phyloP scores from a whole-genome alignment of 1,140 invertebrate genomes.

The Diprion similis region DNA sequence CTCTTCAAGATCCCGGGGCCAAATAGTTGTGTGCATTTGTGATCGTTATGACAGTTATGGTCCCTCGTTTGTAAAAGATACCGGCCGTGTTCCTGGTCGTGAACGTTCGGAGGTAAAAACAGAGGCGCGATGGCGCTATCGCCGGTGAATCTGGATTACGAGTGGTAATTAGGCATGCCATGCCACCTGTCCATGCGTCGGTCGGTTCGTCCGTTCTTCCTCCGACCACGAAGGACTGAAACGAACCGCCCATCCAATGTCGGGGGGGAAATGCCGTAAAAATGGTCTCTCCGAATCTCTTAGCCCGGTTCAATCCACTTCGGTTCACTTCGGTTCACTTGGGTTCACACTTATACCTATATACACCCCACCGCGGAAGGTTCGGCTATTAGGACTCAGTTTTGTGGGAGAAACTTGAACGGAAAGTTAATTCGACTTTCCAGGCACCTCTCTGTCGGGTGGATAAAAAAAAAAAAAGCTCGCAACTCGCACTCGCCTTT shows the following conservation, averaged over 20 bases:
- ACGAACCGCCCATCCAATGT: constrained; percentile 1
- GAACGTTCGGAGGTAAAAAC: neutral
- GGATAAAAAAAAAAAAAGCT: no score
- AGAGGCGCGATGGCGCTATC: constrained; percentile 9
- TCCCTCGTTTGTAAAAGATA: constrained; percentile 3
- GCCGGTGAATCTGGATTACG: constrained; percentile 12
- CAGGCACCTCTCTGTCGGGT: no score
- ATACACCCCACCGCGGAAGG: neutral
- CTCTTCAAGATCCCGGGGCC: no score
- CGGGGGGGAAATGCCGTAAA: neutral
- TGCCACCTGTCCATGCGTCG: constrained; percentile 12
- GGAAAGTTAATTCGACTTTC: neutral
- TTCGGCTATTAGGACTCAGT: constrained; percentile 4
- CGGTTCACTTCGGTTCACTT: neutral
- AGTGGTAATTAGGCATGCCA: constrained; percentile 10
- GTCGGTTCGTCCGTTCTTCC: neutral
- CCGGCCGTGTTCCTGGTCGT: neutral
- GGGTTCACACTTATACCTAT: neutral
- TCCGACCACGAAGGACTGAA: neutral
- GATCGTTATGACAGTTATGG: neutral
- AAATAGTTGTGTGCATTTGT: neutral
- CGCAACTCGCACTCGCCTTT: no score
- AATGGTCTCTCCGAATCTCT: constrained; percentile 5
- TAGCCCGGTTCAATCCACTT: neutral
- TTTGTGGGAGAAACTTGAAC: neutral